Evolutionary conservation across 2,113 vertebrate genomes (phyloP), one percentile per base, ranked within the genome.

Genomic region (Chamaetylas fuelleborni): DNA sequence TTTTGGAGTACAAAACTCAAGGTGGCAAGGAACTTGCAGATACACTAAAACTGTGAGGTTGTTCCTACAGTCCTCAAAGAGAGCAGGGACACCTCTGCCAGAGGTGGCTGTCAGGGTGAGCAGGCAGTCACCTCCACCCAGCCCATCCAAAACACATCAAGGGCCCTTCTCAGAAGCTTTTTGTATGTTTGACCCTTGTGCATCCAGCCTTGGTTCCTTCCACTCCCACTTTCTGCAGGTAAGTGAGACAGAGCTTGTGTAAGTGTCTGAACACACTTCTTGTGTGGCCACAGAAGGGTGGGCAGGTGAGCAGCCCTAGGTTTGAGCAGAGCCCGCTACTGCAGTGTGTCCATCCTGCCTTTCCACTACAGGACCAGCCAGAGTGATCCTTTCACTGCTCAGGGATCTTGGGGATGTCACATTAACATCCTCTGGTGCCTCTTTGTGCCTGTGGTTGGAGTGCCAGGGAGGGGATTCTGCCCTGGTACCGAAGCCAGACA

Each of bases 81-180:
- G 5, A 81, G 78, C 47, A 15, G 7, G 48, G 45, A 3, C 12
- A 3, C 7, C 7, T 40, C 38, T 40, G 56, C 19, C 4, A 42
- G 61, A 45, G 17, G 3, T 33, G 8, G 40, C 54, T 29, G 5
- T 9, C 42, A 14, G 23, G 8, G 14, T 11, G 6, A 13, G 51
- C n/a, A 14, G 12, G 20, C 6, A 24, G n/a, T 5, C 4, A 3
- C n/a, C 22, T 57, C 17, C 71, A 19, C 34, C 19, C 5, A 11
- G 33, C 24, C 1, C 0, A 5, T 6, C 72, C 25, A 6, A 61
- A 22, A 5, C 0, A 3, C 7, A 26, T 4, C 0, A 0, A 56
- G 17, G 2, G 13, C 23, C 2, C 1, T 36, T 65, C n/a, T 48
- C 51, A 20, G 45, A 48, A 40, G 42, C 18, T 54, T 53, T 33